These are phyloP conservation scores for Serinus canaria DNA, from an alignment of 2,113 vertebrate species.

Conservation along the genomic window DNA sequence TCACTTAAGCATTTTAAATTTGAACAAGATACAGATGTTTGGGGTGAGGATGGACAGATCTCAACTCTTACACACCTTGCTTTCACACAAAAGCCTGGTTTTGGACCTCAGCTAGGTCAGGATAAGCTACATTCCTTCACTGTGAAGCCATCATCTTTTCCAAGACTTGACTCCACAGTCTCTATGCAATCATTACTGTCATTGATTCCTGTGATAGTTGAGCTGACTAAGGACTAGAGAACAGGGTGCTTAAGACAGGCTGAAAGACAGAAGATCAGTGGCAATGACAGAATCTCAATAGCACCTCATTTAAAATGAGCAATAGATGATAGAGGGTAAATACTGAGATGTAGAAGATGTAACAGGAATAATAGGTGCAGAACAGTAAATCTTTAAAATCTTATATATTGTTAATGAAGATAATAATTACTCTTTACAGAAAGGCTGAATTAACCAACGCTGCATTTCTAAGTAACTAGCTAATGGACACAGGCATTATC, in stretches of 20 bases:
- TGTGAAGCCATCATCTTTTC: background rate
- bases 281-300: slow-evolving; percentile 53
- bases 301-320: slow-evolving; percentile 45
- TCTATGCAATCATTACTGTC: background rate
- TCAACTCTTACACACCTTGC: background rate
- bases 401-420: slow-evolving; percentile 68
- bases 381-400: slow-evolving; percentile 54
- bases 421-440: slow-evolving; percentile 63
- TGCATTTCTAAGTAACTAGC: slow-evolving; percentile 54
- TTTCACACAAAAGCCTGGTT: background rate
- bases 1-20: background rate
- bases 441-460: slow-evolving; percentile 38
- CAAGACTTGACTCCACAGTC: background rate
- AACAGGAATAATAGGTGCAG: slow-evolving; percentile 20
- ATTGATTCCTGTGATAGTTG: slow-evolving; percentile 16
- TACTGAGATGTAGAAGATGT: background rate
- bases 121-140: background rate
- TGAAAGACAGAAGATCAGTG: slow-evolving; percentile 34
- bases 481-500: slow-evolving; percentile 63
- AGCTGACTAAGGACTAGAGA: slow-evolving; percentile 55
- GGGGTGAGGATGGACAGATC: background rate
- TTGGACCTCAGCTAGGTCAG: background rate
- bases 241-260: background rate
- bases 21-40: background rate
- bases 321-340: background rate